Conservation (phyloP, 2,113 vertebrate species). For the Phylloscopus whistleri region DNA sequence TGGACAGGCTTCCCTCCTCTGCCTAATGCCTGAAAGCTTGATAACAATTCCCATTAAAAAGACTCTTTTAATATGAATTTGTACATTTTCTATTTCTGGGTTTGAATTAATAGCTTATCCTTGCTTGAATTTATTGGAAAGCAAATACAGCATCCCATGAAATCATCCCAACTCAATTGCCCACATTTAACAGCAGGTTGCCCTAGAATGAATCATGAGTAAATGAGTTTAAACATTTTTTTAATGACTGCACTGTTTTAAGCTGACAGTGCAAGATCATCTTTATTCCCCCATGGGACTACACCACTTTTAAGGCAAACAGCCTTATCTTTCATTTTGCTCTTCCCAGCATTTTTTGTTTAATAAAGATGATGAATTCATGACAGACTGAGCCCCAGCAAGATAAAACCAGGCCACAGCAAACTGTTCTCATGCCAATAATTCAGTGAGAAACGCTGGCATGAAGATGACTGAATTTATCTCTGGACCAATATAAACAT, state of each 20-base stretch:
- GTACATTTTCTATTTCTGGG: background rate
- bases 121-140: slow-evolving; percentile 1
- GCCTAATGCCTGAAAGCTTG: background rate
- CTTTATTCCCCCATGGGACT: background rate
- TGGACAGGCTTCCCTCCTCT: background rate
- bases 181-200: slow-evolving; percentile 4
- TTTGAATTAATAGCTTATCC: slow-evolving; percentile 6
- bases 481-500: background rate
- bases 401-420: background rate
- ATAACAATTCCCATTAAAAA: background rate
- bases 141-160: background rate
- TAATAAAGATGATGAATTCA: slow-evolving; percentile 35
- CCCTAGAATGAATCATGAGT: background rate
- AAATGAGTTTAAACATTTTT: slow-evolving; percentile 7
- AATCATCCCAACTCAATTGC: background rate
- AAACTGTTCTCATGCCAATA: background rate
- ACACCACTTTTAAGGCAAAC: background rate
- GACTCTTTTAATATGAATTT: background rate
- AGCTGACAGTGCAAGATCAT: slow-evolving; percentile 22
- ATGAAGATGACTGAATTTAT: background rate
- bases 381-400: slow-evolving; percentile 8
- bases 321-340: background rate
- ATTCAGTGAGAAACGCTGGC: background rate
- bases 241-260: background rate
- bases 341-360: background rate